Conservation (phyloP, 1,140 invertebrate genomes). For the Orchestia grillus region DNA sequence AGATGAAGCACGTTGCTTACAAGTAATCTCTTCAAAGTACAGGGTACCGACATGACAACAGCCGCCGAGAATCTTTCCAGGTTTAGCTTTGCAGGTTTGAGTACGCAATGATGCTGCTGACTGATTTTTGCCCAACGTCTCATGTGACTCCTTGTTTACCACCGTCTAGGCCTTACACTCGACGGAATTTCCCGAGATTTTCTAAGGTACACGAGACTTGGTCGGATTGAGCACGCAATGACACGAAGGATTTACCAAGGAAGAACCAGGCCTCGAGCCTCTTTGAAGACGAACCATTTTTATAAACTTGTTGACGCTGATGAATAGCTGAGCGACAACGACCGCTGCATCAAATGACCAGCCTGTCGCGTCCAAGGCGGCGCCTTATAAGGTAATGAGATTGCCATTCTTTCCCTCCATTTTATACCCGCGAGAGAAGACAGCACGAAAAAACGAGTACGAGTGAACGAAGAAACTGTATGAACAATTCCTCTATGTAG, state of each 20-base stretch:
- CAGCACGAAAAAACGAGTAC: background rate
- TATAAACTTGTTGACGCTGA: conserved; percentile 50
- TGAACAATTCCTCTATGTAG: background rate
- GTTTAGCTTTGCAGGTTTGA: background rate
- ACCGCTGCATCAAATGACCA: conserved; percentile 13
- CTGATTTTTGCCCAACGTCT: background rate
- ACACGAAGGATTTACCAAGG: conserved; percentile 36
- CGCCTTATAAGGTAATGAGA: conserved; percentile 34
- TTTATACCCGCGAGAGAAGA: background rate
- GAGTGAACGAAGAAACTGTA: background rate
- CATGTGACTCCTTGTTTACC: background rate
- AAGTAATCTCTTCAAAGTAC: background rate
- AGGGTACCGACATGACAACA: background rate
- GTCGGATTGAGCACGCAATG: background rate
- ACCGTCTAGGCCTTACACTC: background rate
- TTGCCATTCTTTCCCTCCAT: background rate
- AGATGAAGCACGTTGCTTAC: background rate
- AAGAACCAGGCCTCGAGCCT: background rate
- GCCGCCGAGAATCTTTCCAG: background rate
- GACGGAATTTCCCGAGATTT: background rate
- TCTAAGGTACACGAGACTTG: background rate
- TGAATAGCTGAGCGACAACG: conserved; percentile 7
- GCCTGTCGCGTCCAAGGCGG: background rate
- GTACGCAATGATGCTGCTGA: background rate
- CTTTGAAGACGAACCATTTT: conserved; percentile 37